Evolutionary conservation across 2,888 invertebrate genomes (phyloP).

Genomic region (Leucania comma): DNA sequence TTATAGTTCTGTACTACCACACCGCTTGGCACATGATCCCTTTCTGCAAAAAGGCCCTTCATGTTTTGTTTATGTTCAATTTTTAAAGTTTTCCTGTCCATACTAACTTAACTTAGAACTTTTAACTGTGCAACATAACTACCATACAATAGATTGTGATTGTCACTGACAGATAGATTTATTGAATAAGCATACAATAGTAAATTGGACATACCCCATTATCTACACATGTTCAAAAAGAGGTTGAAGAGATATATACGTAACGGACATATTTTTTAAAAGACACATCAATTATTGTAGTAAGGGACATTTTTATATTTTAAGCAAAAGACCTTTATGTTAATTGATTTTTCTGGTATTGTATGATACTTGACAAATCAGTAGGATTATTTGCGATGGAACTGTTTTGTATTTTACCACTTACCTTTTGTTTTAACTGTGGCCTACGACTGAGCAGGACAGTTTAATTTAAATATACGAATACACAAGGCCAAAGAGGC

Average conservation of each 20-base stretch:
- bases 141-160: constrained; percentile 24
- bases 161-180: constrained; percentile 1
- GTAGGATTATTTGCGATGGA: constrained; percentile 9
- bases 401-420: neutral
- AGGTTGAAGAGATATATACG: constrained; percentile 16
- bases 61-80: constrained; percentile 37
- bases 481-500: neutral
- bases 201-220: neutral
- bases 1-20: constrained; percentile 62
- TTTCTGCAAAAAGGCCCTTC: constrained; percentile 24
- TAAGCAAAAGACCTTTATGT: no score
- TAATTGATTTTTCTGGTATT: no score
- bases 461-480: constrained; percentile 11
- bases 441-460: neutral
- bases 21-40: constrained; percentile 46
- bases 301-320: no score
- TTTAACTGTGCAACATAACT: constrained; percentile 43
- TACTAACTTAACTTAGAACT: constrained; percentile 41
- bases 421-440: neutral
- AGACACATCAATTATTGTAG: no score
- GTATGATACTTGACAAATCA: no score
- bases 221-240: constrained; percentile 11
- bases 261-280: no score
- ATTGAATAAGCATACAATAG: constrained; percentile 16
- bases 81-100: constrained; percentile 4